Base-by-base conservation (phyloP, 2,888 invertebrate genomes). In the Heliconius aoede region DNA sequence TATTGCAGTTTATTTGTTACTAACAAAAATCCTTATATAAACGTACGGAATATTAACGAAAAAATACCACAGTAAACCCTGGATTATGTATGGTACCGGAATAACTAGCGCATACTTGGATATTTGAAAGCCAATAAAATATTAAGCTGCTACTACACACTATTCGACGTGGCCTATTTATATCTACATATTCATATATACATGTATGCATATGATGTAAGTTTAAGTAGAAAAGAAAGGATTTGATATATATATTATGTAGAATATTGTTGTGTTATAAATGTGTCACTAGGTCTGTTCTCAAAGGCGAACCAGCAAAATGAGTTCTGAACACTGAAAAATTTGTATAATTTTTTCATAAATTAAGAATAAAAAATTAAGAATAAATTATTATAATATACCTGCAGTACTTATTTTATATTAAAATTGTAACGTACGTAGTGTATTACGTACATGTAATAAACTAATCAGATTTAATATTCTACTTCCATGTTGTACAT, bases 401-500 rank as follows among this genome's bases (percentile, higher is more conserved):
- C 18, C 46, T 18, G 18, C 21, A 46, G 18, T 21, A 46, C 1
- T 21, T 46, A 46, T 8, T 46, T 21, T 46, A 21, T 46, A 46
- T 21, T 21, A 21, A 7, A 11, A 36, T 36, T 64, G 15, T 18
- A 32, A n/a, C 4, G 32, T 24, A 64, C 9, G n/a, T 60, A 24
- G 24, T 24, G 36, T 36, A 65, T 36, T 36, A 36, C n/a, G 13
- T 60, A 40, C n/a, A n/a, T n/a, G n/a, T 36, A 72, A 55, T 32
- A 76, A 51, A 76, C 28, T 76, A 55, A 73, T 75, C 28, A 72
- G 68, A 76, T 78, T 46, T 74, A 24, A 76, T 77, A 79, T 76
- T 77, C 80, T 68, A 76, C 78, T 76, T 80, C 78, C 76, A 80
- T 69, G 55, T 55, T 9, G 68, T 51, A 68, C 15, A 51, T 69